phyloP scores from a whole-genome alignment of 1,140 invertebrate species.

The Microplitis demolitor region DNA sequence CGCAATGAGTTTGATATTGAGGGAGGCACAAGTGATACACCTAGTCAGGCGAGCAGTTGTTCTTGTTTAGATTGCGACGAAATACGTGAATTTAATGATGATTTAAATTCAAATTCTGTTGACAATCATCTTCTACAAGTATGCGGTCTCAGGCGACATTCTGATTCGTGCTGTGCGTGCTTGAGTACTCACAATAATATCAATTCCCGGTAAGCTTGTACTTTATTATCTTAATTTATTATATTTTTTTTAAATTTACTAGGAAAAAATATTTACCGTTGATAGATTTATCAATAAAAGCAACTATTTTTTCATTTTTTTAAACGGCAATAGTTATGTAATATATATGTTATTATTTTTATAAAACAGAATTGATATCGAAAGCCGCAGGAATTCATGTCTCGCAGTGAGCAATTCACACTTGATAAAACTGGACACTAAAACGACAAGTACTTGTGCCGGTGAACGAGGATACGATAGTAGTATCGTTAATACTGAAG shows the following conservation, averaged over 20 bases:
- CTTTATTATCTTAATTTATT: neutral
- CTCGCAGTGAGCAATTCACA: constrained; percentile 42
- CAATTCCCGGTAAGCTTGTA: constrained; percentile 20
- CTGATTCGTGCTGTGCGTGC: constrained; percentile 50
- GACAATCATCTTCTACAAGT: constrained; percentile 40
- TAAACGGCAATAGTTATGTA: neutral
- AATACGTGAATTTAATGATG: constrained; percentile 41
- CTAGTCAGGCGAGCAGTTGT: constrained; percentile 52
- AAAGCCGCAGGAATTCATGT: constrained; percentile 48
- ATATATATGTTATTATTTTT: no score
- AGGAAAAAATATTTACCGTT: neutral
- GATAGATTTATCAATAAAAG: neutral
- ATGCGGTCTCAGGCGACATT: constrained; percentile 49
- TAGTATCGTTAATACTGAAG: neutral
- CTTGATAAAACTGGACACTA: neutral
- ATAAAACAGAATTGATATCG: neutral
- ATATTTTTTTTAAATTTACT: neutral
- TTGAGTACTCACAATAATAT: constrained; percentile 29
- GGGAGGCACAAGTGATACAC: constrained; percentile 42
- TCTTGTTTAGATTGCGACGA: constrained; percentile 55
- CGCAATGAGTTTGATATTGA: constrained; percentile 50
- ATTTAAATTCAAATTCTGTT: constrained; percentile 20
- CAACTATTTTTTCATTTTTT: neutral
- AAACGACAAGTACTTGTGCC: neutral
- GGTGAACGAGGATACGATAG: neutral